Conservation (phyloP, 2,113 vertebrate genomes). For the Cephalopterus ornatus region DNA sequence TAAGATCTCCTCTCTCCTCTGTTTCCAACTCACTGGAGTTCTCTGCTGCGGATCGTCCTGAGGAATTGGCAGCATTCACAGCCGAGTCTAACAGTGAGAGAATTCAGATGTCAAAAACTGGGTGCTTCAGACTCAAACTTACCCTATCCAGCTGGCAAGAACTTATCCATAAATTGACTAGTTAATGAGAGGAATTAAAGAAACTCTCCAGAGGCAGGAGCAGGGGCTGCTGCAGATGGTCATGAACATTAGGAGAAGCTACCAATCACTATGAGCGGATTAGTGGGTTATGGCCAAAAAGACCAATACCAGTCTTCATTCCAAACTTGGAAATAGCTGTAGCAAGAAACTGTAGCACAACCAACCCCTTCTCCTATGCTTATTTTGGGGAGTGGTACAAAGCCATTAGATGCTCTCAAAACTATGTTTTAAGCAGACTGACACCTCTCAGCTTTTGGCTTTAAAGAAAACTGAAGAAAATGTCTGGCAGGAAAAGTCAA, state of each 20-base stretch:
- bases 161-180: neutral
- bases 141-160: neutral
- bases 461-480: neutral
- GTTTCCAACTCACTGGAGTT: conserved; percentile 12
- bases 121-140: neutral
- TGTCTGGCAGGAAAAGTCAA: neutral
- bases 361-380: neutral
- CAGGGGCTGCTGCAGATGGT: neutral
- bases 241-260: neutral
- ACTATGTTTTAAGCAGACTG: neutral
- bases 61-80: neutral
- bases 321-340: neutral
- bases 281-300: neutral
- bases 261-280: neutral
- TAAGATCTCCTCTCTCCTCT: conserved; percentile 90
- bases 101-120: neutral
- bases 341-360: neutral
- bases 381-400: neutral
- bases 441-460: neutral
- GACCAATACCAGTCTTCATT: neutral
- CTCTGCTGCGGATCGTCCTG: neutral
- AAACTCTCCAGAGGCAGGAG: neutral
- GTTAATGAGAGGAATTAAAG: neutral
- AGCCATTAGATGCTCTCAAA: neutral
- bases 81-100: neutral